Conservation (phyloP, 1,140 invertebrate genomes). For the Macrobrachium nipponense region DNA sequence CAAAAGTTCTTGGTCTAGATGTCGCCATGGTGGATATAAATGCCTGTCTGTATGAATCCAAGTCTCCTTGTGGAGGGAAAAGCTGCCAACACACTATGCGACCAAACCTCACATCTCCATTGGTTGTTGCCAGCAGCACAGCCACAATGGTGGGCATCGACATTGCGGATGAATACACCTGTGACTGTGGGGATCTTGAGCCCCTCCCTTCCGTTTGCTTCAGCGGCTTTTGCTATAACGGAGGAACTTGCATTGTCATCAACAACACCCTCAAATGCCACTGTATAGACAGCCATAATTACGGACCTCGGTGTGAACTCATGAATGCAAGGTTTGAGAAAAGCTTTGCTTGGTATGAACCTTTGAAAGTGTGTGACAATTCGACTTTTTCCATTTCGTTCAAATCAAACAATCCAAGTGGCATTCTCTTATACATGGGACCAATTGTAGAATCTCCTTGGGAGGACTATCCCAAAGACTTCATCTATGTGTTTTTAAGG, state of each 20-base stretch:
- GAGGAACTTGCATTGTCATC: conserved; percentile 72
- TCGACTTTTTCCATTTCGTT: conserved; percentile 96
- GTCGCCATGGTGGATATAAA: conserved; percentile 98
- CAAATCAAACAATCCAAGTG: conserved; percentile 88
- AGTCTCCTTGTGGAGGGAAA: conserved; percentile 66
- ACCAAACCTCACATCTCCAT: conserved; percentile 74
- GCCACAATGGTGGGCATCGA: conserved; percentile 93
- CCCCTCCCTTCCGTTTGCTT: conserved; percentile 70
- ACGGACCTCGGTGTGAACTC: conserved; percentile 95
- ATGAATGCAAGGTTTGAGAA: conserved; percentile 91
- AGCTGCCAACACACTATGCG: conserved; percentile 58
- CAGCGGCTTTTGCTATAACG: conserved; percentile 82
- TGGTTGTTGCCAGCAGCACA: conserved; percentile 96
- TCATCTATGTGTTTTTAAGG: conserved; percentile 90
- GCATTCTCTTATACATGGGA: conserved; percentile 95
- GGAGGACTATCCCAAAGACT: conserved; percentile 86
- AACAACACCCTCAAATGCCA: conserved; percentile 39
- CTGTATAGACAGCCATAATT: conserved; percentile 57
- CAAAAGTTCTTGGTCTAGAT: conserved; percentile 90
- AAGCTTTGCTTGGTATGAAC: conserved; percentile 95
- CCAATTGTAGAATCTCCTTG: conserved; percentile 94
- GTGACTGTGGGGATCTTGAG: conserved; percentile 90
- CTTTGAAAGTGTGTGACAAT: conserved; percentile 94
- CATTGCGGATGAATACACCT: conserved; percentile 88
- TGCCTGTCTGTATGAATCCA: conserved; percentile 94